phyloP scores from a whole-genome alignment of 2,113 vertebrate genomes.

The Pteruthius melanotis region DNA sequence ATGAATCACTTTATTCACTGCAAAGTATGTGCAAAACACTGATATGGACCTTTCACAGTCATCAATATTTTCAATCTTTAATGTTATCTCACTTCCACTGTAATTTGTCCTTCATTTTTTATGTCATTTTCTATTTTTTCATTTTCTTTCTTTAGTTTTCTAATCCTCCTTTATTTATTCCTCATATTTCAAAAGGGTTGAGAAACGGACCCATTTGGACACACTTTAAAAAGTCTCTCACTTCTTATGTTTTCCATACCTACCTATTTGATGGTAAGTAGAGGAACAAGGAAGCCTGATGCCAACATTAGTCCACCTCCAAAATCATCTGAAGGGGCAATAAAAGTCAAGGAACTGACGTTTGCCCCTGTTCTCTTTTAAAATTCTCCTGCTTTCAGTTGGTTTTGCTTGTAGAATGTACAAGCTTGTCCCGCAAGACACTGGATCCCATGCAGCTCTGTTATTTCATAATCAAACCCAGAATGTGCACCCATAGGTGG shows the following conservation, averaged over 20 bases:
- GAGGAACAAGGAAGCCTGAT: not conserved
- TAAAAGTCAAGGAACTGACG: not conserved
- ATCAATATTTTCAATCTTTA: not conserved
- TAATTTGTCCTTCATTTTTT: not conserved
- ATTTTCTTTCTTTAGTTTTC: not conserved
- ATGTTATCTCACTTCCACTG: not conserved
- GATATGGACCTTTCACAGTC: not conserved
- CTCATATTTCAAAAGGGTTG: not conserved
- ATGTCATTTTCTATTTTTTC: not conserved
- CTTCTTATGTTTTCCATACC: not conserved
- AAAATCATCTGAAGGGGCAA: not conserved
- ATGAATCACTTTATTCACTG: not conserved
- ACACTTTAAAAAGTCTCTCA: not conserved
- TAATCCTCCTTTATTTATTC: not conserved
- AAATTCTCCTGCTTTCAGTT: not conserved
- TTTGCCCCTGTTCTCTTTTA: not conserved
- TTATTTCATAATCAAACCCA: not conserved
- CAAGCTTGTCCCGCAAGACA: accelerated
- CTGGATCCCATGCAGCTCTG: not conserved
- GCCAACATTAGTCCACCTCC: accelerated
- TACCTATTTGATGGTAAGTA: not conserved
- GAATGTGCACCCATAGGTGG: not conserved
- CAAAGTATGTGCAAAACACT: not conserved
- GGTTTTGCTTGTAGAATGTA: not conserved
- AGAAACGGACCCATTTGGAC: not conserved